phyloP scores from a whole-genome alignment of 1,140 invertebrate genomes.

The Drosophila jambulina region DNA sequence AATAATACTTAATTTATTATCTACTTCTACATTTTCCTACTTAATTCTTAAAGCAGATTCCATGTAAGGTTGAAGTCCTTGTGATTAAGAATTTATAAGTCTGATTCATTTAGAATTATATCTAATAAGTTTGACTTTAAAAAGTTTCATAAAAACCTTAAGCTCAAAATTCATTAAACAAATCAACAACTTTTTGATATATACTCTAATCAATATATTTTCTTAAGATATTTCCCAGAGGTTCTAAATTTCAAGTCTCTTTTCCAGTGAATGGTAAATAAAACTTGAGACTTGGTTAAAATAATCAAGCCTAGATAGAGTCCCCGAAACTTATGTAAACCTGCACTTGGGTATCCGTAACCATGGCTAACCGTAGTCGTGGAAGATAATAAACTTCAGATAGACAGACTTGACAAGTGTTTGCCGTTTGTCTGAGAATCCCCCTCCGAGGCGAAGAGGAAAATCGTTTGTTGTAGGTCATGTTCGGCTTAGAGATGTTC shows the following conservation, averaged over 20 bases:
- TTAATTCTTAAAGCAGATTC: background rate
- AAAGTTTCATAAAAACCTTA: too few species aligned
- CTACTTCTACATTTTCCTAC: background rate
- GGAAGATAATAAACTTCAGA: background rate
- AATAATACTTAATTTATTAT: background rate
- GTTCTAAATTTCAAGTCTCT: background rate
- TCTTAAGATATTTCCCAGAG: background rate
- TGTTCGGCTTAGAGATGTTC: slow-evolving; percentile 4
- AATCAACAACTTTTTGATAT: too few species aligned
- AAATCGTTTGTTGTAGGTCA: slow-evolving; percentile 29
- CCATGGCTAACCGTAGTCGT: background rate
- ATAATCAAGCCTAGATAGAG: too few species aligned
- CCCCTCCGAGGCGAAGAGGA: background rate
- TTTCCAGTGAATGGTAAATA: background rate
- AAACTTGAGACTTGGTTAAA: background rate
- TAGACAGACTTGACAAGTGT: background rate
- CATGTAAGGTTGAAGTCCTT: background rate
- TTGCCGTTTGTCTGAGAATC: slow-evolving; percentile 15
- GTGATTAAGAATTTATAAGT: background rate
- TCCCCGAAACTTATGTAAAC: background rate
- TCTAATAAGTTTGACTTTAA: too few species aligned
- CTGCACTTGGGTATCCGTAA: background rate
- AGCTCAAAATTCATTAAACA: too few species aligned
- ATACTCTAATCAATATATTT: too few species aligned
- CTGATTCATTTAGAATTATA: too few species aligned